Evolutionary conservation across 2,113 vertebrate species (phyloP), one percentile per base, ranked within the genome.

Genomic region (Zosterops japonicus): DNA sequence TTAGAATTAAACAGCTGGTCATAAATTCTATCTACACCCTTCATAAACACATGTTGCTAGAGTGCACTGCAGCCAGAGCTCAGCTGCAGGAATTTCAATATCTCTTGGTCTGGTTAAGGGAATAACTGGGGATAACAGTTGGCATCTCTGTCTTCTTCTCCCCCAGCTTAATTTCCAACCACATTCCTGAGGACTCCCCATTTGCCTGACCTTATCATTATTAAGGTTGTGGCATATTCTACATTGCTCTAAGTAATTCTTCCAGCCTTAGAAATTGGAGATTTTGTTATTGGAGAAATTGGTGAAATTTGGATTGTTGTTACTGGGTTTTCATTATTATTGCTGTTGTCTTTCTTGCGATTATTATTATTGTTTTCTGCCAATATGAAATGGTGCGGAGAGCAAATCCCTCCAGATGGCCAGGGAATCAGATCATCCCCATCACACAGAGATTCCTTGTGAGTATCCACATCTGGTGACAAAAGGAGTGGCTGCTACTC

Each of bases 1-100:
- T 95, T 56, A 65, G 86, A 92, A 76, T 80, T 60, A 76, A 93
- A 52, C 83, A 90, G 41, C 59, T 90, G 89, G 17, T 24, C 67
- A 64, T 79, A 52, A 83, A 86, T 76, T 53, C 46, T 6, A n/a
- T 41, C 60, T 12, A 42, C 24, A 49, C 19, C 36, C 57, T 61
- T 68, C 36, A 63, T 61, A 64, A 92, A 83, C 76, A 63, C 11
- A 1, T 33, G 33, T 44, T 84, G 59, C 70, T 83, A 46, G 36
- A 90, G 65, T 35, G 39, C 18, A 4, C 4, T 49, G 49, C 67
- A 76, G 25, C 19, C 67, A 76, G 50, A 31, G 24, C 20, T 65
- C 46, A 31, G 57, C 59, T 76, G 68, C n/a, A 42, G 49, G 75
- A 83, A 80, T 79, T 69, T 60, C 44, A 22, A 10, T n/a, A 20